Evolutionary conservation across 2,797 vertebrate species (phyloP).

Genomic region (Babyrousa celebensis): DNA sequence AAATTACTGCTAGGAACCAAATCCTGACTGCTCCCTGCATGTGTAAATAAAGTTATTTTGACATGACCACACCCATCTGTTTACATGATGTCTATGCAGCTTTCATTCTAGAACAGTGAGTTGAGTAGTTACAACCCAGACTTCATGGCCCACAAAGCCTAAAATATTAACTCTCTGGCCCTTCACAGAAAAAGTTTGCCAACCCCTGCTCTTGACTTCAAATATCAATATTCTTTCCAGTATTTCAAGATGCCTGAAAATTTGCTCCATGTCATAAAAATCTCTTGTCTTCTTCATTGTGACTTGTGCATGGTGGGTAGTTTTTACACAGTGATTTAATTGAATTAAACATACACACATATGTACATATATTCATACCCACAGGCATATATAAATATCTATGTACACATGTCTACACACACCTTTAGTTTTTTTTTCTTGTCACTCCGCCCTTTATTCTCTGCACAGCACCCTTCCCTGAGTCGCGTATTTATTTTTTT

Average conservation of each 20-base stretch:
- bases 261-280: background rate
- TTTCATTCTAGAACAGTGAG: background rate
- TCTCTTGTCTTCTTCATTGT: background rate
- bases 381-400: background rate
- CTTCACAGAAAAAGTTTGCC: background rate
- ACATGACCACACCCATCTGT: background rate
- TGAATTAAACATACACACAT: background rate
- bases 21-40: background rate
- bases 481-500: background rate
- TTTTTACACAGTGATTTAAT: background rate
- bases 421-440: background rate
- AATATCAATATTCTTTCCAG: background rate
- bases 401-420: background rate
- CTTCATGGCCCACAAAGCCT: background rate
- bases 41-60: slow-evolving; percentile 46
- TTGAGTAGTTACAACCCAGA: background rate
- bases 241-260: background rate
- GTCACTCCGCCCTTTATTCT: background rate
- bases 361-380: background rate
- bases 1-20: background rate
- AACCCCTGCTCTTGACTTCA: background rate
- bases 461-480: background rate
- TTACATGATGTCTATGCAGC: background rate
- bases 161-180: background rate
- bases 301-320: background rate